Evolutionary conservation across 1,140 invertebrate species (phyloP).

Genomic region (Drosophila rufa): DNA sequence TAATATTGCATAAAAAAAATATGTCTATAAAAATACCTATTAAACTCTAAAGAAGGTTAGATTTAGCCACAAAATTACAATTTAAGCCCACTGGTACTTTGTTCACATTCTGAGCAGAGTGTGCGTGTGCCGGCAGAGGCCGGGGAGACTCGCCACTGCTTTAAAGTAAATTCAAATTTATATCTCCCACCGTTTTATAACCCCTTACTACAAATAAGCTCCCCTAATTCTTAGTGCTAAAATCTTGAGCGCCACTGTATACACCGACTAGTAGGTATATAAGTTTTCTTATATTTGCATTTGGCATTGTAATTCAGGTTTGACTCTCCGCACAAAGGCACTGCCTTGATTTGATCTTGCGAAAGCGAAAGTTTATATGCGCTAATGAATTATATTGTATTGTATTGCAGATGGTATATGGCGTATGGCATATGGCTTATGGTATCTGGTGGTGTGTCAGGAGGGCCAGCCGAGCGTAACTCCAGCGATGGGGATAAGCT

Average conservation of each 20-base stretch:
- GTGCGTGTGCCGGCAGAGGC: too few relatives aligned
- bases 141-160: too few relatives aligned
- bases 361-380: constrained; percentile 79
- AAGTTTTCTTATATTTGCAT: constrained; percentile 69
- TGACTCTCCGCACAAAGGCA: constrained; percentile 45
- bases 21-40: too few relatives aligned
- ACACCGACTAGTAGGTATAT: constrained; percentile 29
- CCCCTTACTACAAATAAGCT: too few relatives aligned
- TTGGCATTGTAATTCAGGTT: constrained; percentile 79
- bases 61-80: too few relatives aligned
- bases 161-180: too few relatives aligned
- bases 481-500: constrained; percentile 43
- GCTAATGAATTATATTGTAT: constrained; percentile 76
- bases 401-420: constrained; percentile 43
- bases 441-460: constrained; percentile 31
- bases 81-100: too few relatives aligned
- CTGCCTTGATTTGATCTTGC: constrained; percentile 79
- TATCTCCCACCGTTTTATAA: too few relatives aligned
- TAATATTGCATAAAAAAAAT: too few relatives aligned
- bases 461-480: constrained; percentile 31
- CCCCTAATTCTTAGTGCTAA: constrained; percentile 1
- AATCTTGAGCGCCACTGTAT: constrained; percentile 11
- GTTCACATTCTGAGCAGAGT: too few relatives aligned
- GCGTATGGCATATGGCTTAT: constrained; percentile 2
- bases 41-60: too few relatives aligned